phyloP scores from a whole-genome alignment of 2,797 vertebrate genomes.

The Notoglanidium macrostoma region DNA sequence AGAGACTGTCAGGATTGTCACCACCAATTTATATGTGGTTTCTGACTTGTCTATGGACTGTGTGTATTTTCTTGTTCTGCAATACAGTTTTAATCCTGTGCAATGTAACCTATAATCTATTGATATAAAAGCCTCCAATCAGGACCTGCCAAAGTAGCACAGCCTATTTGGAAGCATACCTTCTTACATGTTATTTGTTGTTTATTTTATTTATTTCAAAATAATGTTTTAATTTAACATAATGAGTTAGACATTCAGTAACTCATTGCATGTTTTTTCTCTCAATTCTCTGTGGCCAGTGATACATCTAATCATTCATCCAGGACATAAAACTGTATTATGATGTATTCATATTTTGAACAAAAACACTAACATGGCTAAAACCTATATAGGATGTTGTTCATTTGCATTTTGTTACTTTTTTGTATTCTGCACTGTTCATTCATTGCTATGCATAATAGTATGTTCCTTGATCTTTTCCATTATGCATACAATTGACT shows the following conservation, averaged over 20 bases:
- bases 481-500: neutral
- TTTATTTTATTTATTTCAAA: neutral
- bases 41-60: neutral
- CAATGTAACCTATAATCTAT: neutral
- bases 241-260: neutral
- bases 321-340: neutral
- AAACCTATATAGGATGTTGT: neutral
- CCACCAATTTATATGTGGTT: neutral
- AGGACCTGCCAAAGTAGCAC: neutral
- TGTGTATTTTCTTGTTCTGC: neutral
- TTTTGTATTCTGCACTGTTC: neutral
- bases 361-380: neutral
- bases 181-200: neutral
- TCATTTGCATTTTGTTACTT: neutral
- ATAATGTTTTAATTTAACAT: neutral
- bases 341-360: neutral
- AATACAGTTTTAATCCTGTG: neutral
- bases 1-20: conserved; percentile 1
- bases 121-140: neutral
- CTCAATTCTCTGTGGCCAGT: neutral
- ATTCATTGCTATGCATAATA: neutral
- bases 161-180: neutral
- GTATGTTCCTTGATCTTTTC: neutral
- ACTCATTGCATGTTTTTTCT: neutral
- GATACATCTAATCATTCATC: neutral